Evolutionary conservation across 2,888 invertebrate species (phyloP).

Genomic region (Acholoe squamosa): DNA sequence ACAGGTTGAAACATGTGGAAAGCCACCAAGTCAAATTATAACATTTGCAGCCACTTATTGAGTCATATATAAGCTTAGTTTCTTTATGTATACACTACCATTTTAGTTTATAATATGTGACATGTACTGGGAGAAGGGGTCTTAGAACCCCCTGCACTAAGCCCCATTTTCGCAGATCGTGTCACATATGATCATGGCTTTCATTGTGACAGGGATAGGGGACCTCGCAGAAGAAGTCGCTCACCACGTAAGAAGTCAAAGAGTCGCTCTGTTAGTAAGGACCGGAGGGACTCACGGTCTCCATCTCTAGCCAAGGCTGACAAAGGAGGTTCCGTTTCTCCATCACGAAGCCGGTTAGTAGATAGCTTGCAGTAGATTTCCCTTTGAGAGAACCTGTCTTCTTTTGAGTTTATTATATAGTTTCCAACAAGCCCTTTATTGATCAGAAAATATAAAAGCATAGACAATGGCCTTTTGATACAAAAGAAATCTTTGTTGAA

Average conservation of each 20-base stretch:
- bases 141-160: too few relatives aligned
- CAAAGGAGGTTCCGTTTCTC: not conserved
- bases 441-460: not conserved
- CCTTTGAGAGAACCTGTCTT: not conserved
- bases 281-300: conserved; percentile 22
- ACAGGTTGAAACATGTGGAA: too few relatives aligned
- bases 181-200: too few relatives aligned
- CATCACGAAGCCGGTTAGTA: not conserved
- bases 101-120: too few relatives aligned
- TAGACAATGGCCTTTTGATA: not conserved
- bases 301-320: conserved; percentile 18
- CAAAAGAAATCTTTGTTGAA: not conserved
- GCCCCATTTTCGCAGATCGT: too few relatives aligned
- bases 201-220: conserved; percentile 18
- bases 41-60: too few relatives aligned
- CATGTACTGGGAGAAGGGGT: too few relatives aligned
- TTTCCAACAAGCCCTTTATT: too few relatives aligned
- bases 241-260: conserved; percentile 19
- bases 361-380: not conserved
- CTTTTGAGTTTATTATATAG: too few relatives aligned
- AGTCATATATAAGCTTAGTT: too few relatives aligned
- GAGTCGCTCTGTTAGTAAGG: conserved; percentile 27
- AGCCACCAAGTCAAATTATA: too few relatives aligned
- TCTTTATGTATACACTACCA: too few relatives aligned
- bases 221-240: not conserved